These are phyloP conservation scores for Atlantisia rogersi DNA, from an alignment of 2,113 vertebrate species.

Conservation along the genomic window DNA sequence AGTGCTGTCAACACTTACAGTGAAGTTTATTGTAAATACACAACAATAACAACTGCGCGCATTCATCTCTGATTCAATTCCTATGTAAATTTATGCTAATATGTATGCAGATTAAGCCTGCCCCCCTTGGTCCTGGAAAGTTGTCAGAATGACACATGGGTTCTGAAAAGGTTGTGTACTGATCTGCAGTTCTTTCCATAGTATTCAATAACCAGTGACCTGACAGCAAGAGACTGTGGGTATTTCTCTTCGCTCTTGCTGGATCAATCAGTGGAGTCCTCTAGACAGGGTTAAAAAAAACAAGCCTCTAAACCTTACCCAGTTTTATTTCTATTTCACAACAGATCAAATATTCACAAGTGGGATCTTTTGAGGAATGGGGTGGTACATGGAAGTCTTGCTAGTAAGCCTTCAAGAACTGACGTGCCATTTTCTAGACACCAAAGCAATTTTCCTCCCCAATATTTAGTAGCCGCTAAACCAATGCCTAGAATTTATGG, in stretches of 20 bases:
- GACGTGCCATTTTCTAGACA: not conserved
- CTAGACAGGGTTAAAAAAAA: not conserved
- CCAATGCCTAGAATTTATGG: not conserved
- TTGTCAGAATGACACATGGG: constrained; percentile 57
- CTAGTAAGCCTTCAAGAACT: not conserved
- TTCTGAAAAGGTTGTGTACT: constrained; percentile 56
- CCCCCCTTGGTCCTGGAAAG: constrained; percentile 55
- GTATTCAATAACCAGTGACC: not conserved
- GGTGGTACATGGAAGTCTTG: not conserved
- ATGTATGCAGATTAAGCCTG: constrained; percentile 36
- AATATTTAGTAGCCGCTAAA: not conserved
- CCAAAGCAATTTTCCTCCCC: not conserved
- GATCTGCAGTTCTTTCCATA: not conserved
- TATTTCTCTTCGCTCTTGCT: not conserved
- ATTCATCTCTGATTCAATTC: constrained; percentile 55
- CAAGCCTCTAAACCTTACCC: not conserved
- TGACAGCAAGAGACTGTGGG: not conserved
- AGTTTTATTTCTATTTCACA: not conserved
- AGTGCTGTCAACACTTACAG: constrained; percentile 58
- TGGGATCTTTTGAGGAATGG: not conserved
- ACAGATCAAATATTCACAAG: not conserved
- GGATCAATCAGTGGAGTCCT: not conserved
- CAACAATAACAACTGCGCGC: constrained; percentile 61
- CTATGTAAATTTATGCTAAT: constrained; percentile 68
- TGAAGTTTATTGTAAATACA: constrained; percentile 73